These are phyloP conservation scores for Salmo trutta DNA, from an alignment of 2,797 vertebrate species.

Conservation along the genomic window DNA sequence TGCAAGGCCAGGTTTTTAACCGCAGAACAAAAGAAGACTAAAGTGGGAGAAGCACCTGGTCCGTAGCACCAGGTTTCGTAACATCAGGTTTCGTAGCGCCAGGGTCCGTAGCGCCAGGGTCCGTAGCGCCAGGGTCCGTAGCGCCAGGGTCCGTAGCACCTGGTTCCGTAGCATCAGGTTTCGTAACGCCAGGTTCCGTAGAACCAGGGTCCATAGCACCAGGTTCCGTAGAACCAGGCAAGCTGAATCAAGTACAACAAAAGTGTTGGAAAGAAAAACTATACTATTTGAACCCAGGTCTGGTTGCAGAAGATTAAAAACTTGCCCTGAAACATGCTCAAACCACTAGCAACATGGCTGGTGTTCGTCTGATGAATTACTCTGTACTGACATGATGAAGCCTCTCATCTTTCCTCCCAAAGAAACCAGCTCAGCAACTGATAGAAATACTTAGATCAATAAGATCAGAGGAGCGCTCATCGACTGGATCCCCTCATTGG, in stretches of 20 bases:
- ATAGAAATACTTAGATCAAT: not conserved
- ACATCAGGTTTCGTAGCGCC: too few species aligned
- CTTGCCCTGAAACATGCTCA: not conserved
- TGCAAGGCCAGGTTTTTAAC: too few species aligned
- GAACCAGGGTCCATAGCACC: not conserved
- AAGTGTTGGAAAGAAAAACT: too few species aligned
- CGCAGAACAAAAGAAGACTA: too few species aligned
- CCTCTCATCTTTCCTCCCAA: not conserved
- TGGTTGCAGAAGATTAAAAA: not conserved
- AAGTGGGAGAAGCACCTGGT: too few species aligned
- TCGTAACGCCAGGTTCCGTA: not conserved
- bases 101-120: too few species aligned
- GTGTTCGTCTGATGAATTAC: not conserved
- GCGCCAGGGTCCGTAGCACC: too few species aligned
- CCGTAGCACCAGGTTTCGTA: not conserved
- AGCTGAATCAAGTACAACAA: not conserved
- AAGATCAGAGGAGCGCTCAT: not conserved
- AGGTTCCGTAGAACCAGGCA: not conserved
- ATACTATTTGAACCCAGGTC: not conserved
- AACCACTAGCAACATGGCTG: not conserved
- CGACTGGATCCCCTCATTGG: conserved; percentile 44
- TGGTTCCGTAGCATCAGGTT: too few species aligned
- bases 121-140: too few species aligned
- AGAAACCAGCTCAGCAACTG: not conserved
- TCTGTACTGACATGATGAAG: not conserved